Evolutionary conservation across 2,888 invertebrate species (phyloP), one percentile per base, ranked within the genome.

Genomic region (Cryptus viduatorius): DNA sequence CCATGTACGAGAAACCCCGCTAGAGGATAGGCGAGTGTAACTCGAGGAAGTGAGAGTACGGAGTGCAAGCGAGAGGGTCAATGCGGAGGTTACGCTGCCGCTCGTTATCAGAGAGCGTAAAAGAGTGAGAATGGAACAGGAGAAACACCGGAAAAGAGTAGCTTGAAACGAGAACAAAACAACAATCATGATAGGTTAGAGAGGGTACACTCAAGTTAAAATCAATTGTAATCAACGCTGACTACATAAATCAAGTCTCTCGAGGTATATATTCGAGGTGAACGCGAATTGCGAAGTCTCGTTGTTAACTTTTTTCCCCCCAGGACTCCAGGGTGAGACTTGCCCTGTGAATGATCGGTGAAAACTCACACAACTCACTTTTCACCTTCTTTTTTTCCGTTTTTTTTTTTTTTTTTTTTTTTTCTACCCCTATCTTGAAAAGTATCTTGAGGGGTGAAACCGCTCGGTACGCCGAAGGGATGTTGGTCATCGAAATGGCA

Each of bases 161-260:
- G 48, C 50, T 42, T 19, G 50, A 50, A 75, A 79, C 42, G 56
- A 75, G 56, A 79, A 83, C 78, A 69, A 78, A 78, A 82, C 68
- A 82, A 59, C 42, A 44, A 69, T 68, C 48, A 50, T 10, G 24
- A 24, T 19, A 16, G 67, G 59, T 16, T 7, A 37, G 31, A 64
- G 65, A 67, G 80, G 37, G 37, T 75, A 69, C 68, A 72, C 64
- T 82, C 83, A 80, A 89, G 87, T 87, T 89, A 84, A 89, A 91
- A 92, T 92, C 92, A 91, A 91, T 91, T 90, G 90, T 89, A 91
- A 92, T 91, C 90, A 90, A 89, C 89, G 83, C 82, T 83, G 87
- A 83, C 86, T 69, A 78, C 89, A 91, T 91, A 90, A 91, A 92
- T 92, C 91, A 91, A 90, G 91, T 87, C 83, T 86, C 81, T 73